Conservation (phyloP, 2,797 vertebrate species). For the Coranthus polyacanthus region DNA sequence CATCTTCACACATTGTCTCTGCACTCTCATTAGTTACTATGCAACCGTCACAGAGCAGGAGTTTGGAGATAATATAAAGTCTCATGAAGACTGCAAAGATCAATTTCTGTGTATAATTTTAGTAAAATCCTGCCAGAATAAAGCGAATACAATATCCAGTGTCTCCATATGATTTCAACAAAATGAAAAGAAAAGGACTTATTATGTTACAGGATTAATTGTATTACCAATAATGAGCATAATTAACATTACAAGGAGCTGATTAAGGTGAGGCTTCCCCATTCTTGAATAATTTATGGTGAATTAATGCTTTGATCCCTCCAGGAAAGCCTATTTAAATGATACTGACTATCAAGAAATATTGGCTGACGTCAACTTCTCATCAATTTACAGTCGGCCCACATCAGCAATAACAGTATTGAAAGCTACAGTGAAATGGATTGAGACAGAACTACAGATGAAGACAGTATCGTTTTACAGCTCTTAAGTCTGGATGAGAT, state of each 20-base stretch:
- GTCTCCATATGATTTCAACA: background rate
- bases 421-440: conserved; percentile 42
- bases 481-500: conserved; percentile 49
- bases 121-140: background rate
- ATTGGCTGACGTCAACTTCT: conserved; percentile 7
- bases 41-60: conserved; percentile 20
- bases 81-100: conserved; percentile 22
- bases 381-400: conserved; percentile 18
- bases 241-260: conserved; percentile 28
- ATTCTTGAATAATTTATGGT: background rate
- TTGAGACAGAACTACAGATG: conserved; percentile 43
- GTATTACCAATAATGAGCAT: background rate
- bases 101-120: background rate
- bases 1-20: conserved; percentile 40
- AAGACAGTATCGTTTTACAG: conserved; percentile 55
- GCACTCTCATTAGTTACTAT: conserved; percentile 32
- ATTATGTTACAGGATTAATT: conserved; percentile 12
- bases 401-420: conserved; percentile 11
- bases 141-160: background rate
- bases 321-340: conserved; percentile 24
- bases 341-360: conserved; percentile 1
- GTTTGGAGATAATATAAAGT: conserved; percentile 7
- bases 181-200: background rate
- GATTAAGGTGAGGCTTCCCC: conserved; percentile 14
- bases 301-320: background rate